Evolutionary conservation across 2,888 invertebrate genomes (phyloP).

Genomic region (Coelopa pilipes): DNA sequence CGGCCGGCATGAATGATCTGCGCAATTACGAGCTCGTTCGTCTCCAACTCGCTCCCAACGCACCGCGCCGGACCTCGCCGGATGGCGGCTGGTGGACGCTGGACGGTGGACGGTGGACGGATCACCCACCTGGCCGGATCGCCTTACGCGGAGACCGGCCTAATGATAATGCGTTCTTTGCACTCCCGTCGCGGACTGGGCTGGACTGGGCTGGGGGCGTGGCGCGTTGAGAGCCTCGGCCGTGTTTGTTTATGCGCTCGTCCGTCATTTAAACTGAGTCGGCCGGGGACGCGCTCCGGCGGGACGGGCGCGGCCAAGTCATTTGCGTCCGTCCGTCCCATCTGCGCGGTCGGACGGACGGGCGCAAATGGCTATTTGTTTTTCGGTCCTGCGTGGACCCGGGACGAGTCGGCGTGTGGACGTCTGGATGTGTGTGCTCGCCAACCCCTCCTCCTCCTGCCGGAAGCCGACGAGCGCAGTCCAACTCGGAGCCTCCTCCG

Average conservation of each 20-base stretch:
- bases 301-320: no score
- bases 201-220: conserved; percentile 15
- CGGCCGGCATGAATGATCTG: conserved; percentile 23
- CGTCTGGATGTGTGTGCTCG: no score
- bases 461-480: no score
- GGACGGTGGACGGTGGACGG: not conserved
- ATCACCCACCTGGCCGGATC: conserved; percentile 31
- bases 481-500: no score
- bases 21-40: conserved; percentile 17
- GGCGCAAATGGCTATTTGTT: no score
- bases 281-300: not conserved
- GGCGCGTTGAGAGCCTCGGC: not conserved
- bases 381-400: no score
- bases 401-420: no score
- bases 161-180: conserved; percentile 34
- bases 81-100: no score
- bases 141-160: conserved; percentile 19
- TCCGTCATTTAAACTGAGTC: conserved; percentile 1
- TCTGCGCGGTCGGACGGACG: no score
- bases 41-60: not conserved
- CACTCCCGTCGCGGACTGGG: not conserved
- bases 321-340: no score
- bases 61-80: not conserved
- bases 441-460: no score
- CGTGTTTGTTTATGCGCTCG: not conserved